These are phyloP conservation scores for Tragelaphus scriptus DNA, from an alignment of 2,113 vertebrate species.

Conservation along the genomic window DNA sequence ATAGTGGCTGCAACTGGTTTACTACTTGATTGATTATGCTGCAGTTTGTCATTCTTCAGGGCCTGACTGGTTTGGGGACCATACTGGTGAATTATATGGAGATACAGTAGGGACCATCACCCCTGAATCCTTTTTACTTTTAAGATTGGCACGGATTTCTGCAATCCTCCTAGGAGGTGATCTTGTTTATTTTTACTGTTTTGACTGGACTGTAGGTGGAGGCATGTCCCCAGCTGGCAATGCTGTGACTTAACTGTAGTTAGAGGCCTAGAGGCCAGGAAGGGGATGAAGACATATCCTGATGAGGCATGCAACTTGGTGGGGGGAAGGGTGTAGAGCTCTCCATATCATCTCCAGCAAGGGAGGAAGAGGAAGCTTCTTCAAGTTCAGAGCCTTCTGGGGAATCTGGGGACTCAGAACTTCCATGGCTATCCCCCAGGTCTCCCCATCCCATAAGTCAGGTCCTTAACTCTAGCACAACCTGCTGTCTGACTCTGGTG, in stretches of 20 bases:
- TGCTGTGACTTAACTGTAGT: neutral
- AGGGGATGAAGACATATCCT: neutral
- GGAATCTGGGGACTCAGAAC: neutral
- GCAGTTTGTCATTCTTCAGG: neutral
- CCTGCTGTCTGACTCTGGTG: neutral
- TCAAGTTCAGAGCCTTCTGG: neutral
- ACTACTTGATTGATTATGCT: neutral
- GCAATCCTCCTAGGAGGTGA: neutral
- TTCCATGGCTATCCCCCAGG: neutral
- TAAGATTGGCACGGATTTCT: neutral
- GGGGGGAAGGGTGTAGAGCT: too few relatives aligned
- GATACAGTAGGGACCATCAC: neutral
- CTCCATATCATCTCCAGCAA: neutral
- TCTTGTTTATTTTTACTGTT: neutral
- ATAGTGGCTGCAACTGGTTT: neutral
- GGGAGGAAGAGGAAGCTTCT: neutral
- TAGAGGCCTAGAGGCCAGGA: neutral
- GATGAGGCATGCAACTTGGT: neutral
- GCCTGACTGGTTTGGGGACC: constrained; percentile 52
- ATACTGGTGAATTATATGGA: neutral
- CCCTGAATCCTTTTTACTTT: neutral
- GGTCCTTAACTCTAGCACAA: neutral
- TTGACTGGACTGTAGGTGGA: neutral
- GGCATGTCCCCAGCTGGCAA: neutral
- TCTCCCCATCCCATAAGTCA: neutral